Percentiles rank a stretch among this genome's conserved stretches.
phyloP scores from a whole-genome alignment of 2,113 vertebrate species.

The Mobula birostris region DNA sequence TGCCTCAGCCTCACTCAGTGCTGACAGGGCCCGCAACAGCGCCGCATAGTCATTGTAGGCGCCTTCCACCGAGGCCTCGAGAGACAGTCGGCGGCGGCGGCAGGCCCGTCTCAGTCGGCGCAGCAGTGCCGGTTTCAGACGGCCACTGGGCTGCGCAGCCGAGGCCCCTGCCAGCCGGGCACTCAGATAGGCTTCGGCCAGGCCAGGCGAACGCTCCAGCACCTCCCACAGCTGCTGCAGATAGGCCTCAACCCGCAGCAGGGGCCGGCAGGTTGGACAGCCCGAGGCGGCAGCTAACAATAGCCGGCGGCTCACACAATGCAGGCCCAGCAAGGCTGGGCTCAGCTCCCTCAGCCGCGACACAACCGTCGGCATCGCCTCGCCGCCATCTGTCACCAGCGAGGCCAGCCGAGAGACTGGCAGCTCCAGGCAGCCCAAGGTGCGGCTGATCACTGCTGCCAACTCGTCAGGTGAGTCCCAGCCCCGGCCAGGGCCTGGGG shows the following conservation, averaged over 20 bases:
- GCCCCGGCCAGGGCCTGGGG: background rate
- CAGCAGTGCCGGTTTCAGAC: background rate
- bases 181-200: background rate
- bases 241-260: background rate
- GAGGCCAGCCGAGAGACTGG: background rate
- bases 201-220: background rate
- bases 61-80: background rate
- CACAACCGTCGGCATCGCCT: background rate
- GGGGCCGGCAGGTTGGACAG: background rate
- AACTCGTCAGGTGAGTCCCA: background rate
- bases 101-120: background rate
- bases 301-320: background rate
- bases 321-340: background rate
- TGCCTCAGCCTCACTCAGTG: no score
- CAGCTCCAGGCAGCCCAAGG: background rate
- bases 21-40: background rate
- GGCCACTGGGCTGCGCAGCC: background rate
- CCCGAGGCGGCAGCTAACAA: background rate
- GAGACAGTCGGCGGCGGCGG: background rate
- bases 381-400: background rate
- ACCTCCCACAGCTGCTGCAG: constrained; percentile 31
- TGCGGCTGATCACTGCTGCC: background rate
- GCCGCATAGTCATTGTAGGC: background rate
- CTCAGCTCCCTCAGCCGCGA: background rate
- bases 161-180: background rate